These are phyloP conservation scores for Epirrhoe tristata DNA, from an alignment of 2,888 invertebrate genomes.

Conservation along the genomic window DNA sequence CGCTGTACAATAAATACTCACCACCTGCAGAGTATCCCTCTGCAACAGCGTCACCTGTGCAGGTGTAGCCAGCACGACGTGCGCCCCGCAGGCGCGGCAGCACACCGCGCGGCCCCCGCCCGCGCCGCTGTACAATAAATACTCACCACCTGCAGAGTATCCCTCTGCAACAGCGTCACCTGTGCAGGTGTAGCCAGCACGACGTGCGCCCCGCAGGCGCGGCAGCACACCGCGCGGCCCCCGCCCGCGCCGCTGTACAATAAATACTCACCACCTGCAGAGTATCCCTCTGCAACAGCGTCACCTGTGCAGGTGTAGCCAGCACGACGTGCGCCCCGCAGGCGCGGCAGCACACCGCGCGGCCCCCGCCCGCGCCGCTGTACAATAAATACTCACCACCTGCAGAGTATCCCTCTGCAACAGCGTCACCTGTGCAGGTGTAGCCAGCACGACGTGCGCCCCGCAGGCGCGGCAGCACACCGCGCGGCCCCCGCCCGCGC, in stretches of 20 bases:
- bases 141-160: too few species aligned
- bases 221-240: too few species aligned
- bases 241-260: too few species aligned
- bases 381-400: constrained; percentile 63
- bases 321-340: constrained; percentile 51
- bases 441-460: neutral
- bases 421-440: constrained; percentile 50
- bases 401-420: constrained; percentile 62
- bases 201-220: too few species aligned
- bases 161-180: too few species aligned
- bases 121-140: too few species aligned
- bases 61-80: constrained; percentile 49
- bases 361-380: constrained; percentile 53
- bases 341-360: constrained; percentile 45
- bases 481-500: constrained; percentile 47
- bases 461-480: constrained; percentile 27
- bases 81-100: constrained; percentile 44
- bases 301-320: constrained; percentile 28
- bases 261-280: too few species aligned
- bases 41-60: too few species aligned
- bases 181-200: too few species aligned
- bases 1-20: too few species aligned
- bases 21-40: too few species aligned
- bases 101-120: constrained; percentile 53
- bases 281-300: too few species aligned